A percentile compares a stretch with the other conserved stretches of the same genome.
These are phyloP conservation scores for Enteromius argenteus DNA, from an alignment of 2,797 vertebrate genomes.

Conservation along the genomic window DNA sequence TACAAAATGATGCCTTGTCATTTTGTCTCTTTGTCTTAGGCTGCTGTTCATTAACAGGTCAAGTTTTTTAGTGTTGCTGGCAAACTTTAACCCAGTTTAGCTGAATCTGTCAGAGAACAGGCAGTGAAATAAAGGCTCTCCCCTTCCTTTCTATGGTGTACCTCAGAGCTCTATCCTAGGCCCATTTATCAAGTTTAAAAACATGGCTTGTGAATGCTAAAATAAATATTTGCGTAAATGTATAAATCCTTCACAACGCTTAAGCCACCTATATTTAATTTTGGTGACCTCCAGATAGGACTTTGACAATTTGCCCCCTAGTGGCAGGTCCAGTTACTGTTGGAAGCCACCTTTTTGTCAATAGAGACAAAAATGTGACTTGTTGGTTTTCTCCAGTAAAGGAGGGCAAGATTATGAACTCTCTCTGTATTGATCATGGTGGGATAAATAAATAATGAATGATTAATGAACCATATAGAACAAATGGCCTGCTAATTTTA, in stretches of 20 bases:
- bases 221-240: background rate
- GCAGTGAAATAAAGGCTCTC: background rate
- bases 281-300: background rate
- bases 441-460: background rate
- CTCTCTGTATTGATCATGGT: background rate
- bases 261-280: background rate
- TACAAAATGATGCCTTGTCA: constrained; percentile 22
- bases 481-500: background rate
- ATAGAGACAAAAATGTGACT: no score
- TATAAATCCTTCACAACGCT: background rate
- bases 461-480: background rate
- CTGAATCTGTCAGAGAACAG: background rate
- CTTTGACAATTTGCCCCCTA: background rate
- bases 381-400: background rate
- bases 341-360: background rate
- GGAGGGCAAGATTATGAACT: no score
- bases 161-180: constrained; percentile 17
- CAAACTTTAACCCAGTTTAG: background rate
- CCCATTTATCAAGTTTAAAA: background rate
- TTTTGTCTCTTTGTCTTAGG: background rate
- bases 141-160: background rate
- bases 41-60: constrained; percentile 3
- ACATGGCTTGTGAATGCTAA: background rate
- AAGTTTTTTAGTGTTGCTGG: background rate
- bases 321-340: background rate